Evolutionary conservation across 2,113 vertebrate genomes (phyloP), one percentile per base, ranked within the genome.

Genomic region (Xenus cinereus): DNA sequence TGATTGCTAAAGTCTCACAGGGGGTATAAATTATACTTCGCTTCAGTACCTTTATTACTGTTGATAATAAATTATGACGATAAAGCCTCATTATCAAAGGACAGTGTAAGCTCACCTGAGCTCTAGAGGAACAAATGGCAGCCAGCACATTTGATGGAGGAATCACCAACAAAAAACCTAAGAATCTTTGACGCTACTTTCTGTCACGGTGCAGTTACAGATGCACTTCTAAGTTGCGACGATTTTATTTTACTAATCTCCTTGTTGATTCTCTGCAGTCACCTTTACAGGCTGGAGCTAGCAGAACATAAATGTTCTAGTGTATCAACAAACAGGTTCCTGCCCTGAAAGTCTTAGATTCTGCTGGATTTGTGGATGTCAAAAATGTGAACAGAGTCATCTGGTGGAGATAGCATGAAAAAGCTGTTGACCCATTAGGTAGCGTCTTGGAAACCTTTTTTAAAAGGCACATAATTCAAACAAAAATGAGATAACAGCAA

Each of bases 391-490:
- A 28, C 13, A 54, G 53, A 89, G 27, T 48, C 6, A 37, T 50
- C 60, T 53, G 62, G 35, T 12, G n/a, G 64, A 87, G 51, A 67
- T 14, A 0, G 2, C 50, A 62, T 26, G 33, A 78, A 87, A 71
- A 62, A 87, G 54, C 72, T 64, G 20, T 7, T 86, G 64, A 72
- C 14, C 18, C 62, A 41, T 9, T 30, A 35, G 5, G 27, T 21
- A 80, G 56, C 6, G 0, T 39, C 43, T 51, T 67, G 48, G 80
- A 91, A 93, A 67, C 53, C 20, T 20, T 78, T 68, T 91, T 64
- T 74, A n/a, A 82, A 91, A 96, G 89, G 93, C 93, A 95, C 84
- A 37, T 37, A 63, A 74, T 62, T n/a, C 45, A 89, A 87, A 79
- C 27, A 87, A 67, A 91, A 91, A 56, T 7, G 39, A 46, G 69